phyloP scores from a whole-genome alignment of 2,797 vertebrate genomes.

The Remorina albescens region DNA sequence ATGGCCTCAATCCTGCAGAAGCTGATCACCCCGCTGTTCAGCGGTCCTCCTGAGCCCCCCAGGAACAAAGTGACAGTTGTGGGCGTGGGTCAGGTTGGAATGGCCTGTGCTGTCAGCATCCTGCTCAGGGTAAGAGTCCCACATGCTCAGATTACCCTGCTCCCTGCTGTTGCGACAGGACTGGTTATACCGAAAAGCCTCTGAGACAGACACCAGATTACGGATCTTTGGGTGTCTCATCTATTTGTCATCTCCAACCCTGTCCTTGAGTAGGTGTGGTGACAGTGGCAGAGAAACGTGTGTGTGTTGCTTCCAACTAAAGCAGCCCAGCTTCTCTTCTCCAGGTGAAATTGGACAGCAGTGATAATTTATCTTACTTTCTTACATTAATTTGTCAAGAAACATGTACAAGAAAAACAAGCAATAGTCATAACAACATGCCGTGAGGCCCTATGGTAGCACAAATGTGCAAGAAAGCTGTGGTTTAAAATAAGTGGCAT shows the following conservation, averaged over 20 bases:
- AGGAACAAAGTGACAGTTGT: slow-evolving; percentile 87
- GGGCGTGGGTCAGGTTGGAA: slow-evolving; percentile 88
- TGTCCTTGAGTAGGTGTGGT: slow-evolving; percentile 8
- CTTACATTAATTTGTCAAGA: background rate
- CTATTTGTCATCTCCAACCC: slow-evolving; percentile 39
- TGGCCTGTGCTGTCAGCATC: slow-evolving; percentile 87
- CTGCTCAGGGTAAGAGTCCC: slow-evolving; percentile 82
- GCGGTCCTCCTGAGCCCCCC: slow-evolving; percentile 68
- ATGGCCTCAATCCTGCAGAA: slow-evolving; percentile 92
- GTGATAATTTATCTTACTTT: background rate
- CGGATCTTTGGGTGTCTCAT: slow-evolving; percentile 57
- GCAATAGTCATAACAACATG: too few relatives aligned
- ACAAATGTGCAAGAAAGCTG: background rate
- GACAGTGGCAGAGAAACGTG: slow-evolving; percentile 2
- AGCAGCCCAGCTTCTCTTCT: background rate
- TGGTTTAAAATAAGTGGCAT: background rate
- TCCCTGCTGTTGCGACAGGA: slow-evolving; percentile 34
- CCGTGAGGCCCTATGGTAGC: too few relatives aligned
- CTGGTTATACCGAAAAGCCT: slow-evolving; percentile 52
- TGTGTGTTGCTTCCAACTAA: background rate
- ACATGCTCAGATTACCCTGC: slow-evolving; percentile 31
- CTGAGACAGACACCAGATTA: slow-evolving; percentile 58
- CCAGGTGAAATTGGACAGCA: background rate
- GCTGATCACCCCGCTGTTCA: slow-evolving; percentile 83
- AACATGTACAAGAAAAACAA: background rate